Conservation (phyloP, 2,888 invertebrate species). For the Brachyptera putata region DNA sequence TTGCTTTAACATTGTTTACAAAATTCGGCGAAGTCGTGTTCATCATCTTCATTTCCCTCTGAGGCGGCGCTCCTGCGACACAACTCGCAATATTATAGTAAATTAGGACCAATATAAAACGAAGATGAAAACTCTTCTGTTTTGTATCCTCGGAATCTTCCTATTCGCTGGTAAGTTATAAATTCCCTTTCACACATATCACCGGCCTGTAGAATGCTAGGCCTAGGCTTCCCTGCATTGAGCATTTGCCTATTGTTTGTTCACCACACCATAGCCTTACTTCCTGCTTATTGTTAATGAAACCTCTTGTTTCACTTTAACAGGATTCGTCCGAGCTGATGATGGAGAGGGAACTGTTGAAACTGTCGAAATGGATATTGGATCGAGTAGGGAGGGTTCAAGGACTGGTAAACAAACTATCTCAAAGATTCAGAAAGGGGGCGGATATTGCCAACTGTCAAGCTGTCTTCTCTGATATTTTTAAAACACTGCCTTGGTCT, state of each 20-base stretch:
- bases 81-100: too few species aligned
- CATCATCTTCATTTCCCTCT: too few species aligned
- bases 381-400: constrained; percentile 81
- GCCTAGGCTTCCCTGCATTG: too few species aligned
- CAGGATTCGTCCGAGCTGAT: constrained; percentile 41
- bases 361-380: constrained; percentile 73
- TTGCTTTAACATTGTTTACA: too few species aligned
- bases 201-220: background rate
- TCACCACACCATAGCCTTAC: background rate
- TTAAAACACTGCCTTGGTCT: background rate
- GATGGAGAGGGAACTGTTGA: constrained; percentile 51
- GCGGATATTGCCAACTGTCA: too few species aligned
- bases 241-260: too few species aligned
- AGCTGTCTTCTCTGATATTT: too few species aligned
- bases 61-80: too few species aligned
- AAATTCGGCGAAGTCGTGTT: too few species aligned
- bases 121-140: constrained; percentile 47
- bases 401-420: constrained; percentile 65
- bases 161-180: constrained; percentile 46
- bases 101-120: background rate
- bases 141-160: constrained; percentile 45
- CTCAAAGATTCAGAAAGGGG: background rate
- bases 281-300: background rate
- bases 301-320: background rate
- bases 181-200: background rate